Evolutionary conservation across 1,140 invertebrate genomes (phyloP).

Genomic region (Parasteatoda tepidariorum): DNA sequence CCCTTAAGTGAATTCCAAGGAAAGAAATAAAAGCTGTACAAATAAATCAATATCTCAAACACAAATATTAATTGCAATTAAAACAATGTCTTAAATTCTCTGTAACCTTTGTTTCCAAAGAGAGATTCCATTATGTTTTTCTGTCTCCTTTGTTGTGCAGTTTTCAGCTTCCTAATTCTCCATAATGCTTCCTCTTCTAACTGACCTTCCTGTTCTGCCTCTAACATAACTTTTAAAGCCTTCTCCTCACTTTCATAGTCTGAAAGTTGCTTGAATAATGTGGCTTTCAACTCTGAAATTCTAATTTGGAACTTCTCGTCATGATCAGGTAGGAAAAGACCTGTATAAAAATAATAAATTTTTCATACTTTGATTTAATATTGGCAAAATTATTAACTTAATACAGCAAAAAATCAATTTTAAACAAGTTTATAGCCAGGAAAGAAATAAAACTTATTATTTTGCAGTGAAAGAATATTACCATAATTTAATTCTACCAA

Average conservation of each 20-base stretch:
- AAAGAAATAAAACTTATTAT: no score
- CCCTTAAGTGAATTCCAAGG: no score
- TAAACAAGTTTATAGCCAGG: background rate
- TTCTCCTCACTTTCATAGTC: constrained; percentile 72
- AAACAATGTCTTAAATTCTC: no score
- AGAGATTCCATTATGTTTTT: constrained; percentile 8
- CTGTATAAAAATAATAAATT: constrained; percentile 62
- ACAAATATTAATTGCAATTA: no score
- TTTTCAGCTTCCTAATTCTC: constrained; percentile 28
- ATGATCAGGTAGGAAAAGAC: constrained; percentile 66
- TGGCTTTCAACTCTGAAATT: constrained; percentile 66
- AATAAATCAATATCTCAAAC: no score
- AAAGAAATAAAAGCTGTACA: no score
- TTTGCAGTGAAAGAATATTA: no score
- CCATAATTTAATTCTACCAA: background rate
- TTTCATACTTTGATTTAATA: background rate
- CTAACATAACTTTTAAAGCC: constrained; percentile 70
- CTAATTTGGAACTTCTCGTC: constrained; percentile 67
- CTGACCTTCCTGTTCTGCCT: constrained; percentile 65
- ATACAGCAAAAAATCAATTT: no score
- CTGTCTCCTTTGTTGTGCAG: constrained; percentile 12
- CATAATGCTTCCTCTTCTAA: constrained; percentile 46
- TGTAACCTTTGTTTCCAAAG: constrained; percentile 32
- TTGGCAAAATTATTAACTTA: background rate
- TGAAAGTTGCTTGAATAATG: constrained; percentile 70